These are phyloP conservation scores for Actenoides lindsayi DNA, from an alignment of 2,113 vertebrate species.

Conservation along the genomic window DNA sequence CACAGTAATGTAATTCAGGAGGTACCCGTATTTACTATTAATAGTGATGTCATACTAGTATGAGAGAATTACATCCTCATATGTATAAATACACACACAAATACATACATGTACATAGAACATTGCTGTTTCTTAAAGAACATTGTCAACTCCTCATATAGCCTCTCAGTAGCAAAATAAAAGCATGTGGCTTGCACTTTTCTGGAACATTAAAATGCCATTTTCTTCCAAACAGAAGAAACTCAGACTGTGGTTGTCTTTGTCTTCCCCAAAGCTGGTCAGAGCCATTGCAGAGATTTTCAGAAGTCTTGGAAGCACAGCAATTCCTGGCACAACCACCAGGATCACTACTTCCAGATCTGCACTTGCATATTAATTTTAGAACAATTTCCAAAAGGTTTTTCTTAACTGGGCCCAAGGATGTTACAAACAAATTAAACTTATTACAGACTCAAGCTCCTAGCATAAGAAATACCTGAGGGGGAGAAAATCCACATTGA, in stretches of 20 bases:
- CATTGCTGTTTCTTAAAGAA: not conserved
- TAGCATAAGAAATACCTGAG: conserved; percentile 13
- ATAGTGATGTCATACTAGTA: not conserved
- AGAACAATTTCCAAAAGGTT: conserved; percentile 1
- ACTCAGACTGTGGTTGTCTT: not conserved
- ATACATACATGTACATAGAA: not conserved
- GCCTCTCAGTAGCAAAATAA: not conserved
- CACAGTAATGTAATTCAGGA: not conserved
- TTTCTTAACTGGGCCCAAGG: not conserved
- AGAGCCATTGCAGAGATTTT: not conserved
- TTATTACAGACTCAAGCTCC: not conserved
- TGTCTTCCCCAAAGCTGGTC: not conserved
- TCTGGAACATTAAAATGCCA: conserved; percentile 3
- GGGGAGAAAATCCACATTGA: not conserved
- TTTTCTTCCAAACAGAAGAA: conserved; percentile 24
- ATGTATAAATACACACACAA: not conserved
- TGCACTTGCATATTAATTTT: conserved; percentile 10
- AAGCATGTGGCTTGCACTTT: not conserved
- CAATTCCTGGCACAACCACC: not conserved
- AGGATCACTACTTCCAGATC: not conserved
- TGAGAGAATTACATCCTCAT: not conserved
- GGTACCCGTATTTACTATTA: not conserved
- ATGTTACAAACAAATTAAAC: conserved; percentile 42
- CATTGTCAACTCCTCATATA: not conserved
- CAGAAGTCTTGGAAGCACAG: not conserved